These are phyloP conservation scores for Stercorarius parasiticus DNA, from an alignment of 2,113 vertebrate genomes.

Conservation along the genomic window DNA sequence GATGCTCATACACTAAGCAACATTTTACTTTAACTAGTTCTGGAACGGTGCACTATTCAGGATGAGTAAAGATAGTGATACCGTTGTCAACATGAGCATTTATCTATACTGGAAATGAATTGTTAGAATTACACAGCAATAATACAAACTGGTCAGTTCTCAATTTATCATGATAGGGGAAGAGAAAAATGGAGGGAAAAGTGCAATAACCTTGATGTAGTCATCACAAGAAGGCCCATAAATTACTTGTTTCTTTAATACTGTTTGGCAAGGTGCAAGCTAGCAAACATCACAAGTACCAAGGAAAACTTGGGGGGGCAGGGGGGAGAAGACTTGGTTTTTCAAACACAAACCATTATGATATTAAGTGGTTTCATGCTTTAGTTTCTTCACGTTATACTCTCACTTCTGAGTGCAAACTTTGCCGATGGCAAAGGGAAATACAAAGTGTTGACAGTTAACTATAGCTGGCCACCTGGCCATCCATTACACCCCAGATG, in stretches of 20 bases:
- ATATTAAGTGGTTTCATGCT: conserved; percentile 41
- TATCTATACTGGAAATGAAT: background rate
- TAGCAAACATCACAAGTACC: background rate
- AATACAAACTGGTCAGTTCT: background rate
- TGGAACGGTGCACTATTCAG: background rate
- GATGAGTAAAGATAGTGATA: background rate
- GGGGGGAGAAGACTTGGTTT: background rate
- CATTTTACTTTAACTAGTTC: background rate
- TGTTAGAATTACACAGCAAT: background rate
- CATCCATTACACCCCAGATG: conserved; percentile 64
- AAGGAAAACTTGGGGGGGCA: background rate
- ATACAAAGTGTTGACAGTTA: conserved; percentile 66
- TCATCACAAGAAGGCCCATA: background rate
- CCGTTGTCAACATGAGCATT: background rate
- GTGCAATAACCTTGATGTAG: background rate
- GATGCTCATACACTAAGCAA: background rate
- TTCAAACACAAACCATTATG: background rate
- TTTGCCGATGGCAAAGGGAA: conserved; percentile 65
- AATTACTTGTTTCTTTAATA: background rate
- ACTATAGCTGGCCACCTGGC: conserved; percentile 61
- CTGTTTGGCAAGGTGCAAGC: background rate
- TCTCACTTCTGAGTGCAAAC: conserved; percentile 66
- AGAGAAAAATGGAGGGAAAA: background rate
- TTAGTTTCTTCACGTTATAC: conserved; percentile 59
- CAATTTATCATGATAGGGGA: background rate